Base-by-base conservation (phyloP, 1,140 invertebrate genomes). In the Zaprionus africanus region DNA sequence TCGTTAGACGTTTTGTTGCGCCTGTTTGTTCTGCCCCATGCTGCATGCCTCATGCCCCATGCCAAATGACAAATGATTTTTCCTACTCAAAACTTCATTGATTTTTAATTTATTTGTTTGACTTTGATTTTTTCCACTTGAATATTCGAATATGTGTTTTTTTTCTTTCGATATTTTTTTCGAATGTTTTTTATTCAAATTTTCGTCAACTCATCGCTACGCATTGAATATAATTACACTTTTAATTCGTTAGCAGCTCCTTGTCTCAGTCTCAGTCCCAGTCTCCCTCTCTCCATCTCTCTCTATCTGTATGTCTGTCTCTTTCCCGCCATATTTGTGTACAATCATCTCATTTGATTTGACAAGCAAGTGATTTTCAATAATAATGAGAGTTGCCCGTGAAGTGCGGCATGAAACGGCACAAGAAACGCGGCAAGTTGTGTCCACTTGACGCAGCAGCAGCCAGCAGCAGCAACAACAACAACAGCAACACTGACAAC, bases 331-430 rank as follows among this genome's bases (percentile, higher is more conserved):
- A 56, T 64, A 63, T 78, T 91, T 91, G 79, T 91, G 88, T 91
- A 84, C 84, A 91, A 91, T 91, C 88, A 91, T 91, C 88, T 84
- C 83, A 91, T 91, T 88, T 91, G 88, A 91, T 91, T 91, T 91
- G 88, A 91, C 88, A 91, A 82, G 88, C 83, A 91, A 91, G 88
- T 91, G 88, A 91, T 91, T 91, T 91, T 88, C 88, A 91, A 91
- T 91, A 91, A 91, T 91, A 87, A 91, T 79, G 81, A 87, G 82
- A 88, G 85, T 70, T 90, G 83, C 53, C 68, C 63, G 70, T 86
- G 51, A 80, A 80, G 83, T 78, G 76, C 75, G 67, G 63, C 34
- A 36, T 56, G 28, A 43, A 58, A n/a, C n/a, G 12, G 36, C 46
- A 67, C 64, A 82, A 78, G 66, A 76, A 76, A 82, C 66, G 60